Evolutionary conservation across 2,113 vertebrate species (phyloP).

Genomic region (Mystacornis crossleyi): DNA sequence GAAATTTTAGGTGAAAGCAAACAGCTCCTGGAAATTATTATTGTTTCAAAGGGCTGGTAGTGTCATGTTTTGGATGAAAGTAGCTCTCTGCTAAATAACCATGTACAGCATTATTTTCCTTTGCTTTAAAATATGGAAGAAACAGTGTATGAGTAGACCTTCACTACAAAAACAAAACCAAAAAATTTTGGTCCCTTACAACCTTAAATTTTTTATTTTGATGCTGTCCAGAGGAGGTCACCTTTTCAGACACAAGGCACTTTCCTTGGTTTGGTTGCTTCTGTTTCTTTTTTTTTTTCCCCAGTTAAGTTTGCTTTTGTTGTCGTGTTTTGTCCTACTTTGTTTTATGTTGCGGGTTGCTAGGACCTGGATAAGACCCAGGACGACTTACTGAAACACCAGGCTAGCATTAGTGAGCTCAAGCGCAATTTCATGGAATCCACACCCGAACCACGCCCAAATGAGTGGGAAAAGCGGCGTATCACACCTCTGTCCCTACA

Average conservation of each 20-base stretch:
- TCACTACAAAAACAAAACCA: neutral
- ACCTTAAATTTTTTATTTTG: neutral
- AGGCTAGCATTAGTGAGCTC: conserved; percentile 99
- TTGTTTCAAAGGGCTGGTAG: neutral
- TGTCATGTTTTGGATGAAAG: neutral
- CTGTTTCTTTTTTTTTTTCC: conserved; percentile 4
- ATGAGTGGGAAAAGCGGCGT: conserved; percentile 98
- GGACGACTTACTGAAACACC: conserved; percentile 98
- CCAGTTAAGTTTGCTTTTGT: conserved; percentile 68
- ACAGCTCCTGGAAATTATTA: neutral
- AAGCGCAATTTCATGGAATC: conserved; percentile 99
- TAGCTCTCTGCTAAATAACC: neutral
- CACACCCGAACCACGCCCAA: conserved; percentile 92
- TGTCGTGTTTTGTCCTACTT: conserved; percentile 73
- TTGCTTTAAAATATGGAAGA: neutral
- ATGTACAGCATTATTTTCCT: neutral
- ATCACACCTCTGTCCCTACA: conserved; percentile 88
- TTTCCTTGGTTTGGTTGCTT: conserved; percentile 70
- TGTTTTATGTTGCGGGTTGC: conserved; percentile 72
- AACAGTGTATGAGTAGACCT: neutral
- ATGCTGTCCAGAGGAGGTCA: neutral
- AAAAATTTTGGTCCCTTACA: neutral
- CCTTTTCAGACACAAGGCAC: conserved; percentile 78
- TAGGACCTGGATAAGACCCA: conserved; percentile 99
- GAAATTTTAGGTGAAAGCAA: neutral